These are phyloP conservation scores for Ctenopoma multispine DNA, from an alignment of 2,797 vertebrate genomes.

Conservation along the genomic window DNA sequence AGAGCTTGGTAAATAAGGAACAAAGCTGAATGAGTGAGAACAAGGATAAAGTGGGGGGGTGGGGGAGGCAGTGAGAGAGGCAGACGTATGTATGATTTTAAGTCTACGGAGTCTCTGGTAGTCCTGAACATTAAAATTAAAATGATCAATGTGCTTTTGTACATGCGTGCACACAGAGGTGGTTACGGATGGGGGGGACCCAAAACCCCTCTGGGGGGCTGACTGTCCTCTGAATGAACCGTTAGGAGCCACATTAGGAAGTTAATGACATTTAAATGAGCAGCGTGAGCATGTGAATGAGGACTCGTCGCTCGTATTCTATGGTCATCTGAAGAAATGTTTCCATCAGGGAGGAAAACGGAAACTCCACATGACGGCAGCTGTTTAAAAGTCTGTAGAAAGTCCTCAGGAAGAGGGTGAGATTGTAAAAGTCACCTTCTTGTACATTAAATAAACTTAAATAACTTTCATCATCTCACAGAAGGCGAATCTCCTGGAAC, in stretches of 20 bases:
- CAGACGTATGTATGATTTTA: constrained; percentile 6
- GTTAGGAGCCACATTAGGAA: constrained; percentile 37
- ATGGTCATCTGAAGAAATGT: too few species aligned
- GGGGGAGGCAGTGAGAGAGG: background rate
- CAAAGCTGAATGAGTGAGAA: constrained; percentile 31
- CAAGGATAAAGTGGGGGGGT: background rate
- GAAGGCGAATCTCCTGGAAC: too few species aligned
- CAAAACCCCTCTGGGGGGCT: constrained; percentile 18
- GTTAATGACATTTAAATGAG: constrained; percentile 55
- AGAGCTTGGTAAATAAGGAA: constrained; percentile 29
- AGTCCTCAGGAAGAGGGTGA: too few species aligned
- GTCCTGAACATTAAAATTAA: constrained; percentile 15
- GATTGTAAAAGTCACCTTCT: too few species aligned
- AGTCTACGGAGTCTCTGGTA: constrained; percentile 2
- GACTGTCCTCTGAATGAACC: constrained; percentile 19
- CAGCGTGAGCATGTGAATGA: constrained; percentile 42
- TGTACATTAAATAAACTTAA: too few species aligned
- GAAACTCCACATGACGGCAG: background rate
- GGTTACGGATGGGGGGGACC: constrained; percentile 22
- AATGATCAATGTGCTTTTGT: background rate
- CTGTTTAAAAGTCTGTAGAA: background rate
- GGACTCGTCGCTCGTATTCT: background rate
- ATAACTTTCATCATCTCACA: too few species aligned
- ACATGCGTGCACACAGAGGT: background rate
- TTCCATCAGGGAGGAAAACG: background rate